Percentiles rank a stretch among this genome's conserved stretches.
phyloP scores from a whole-genome alignment of 2,888 invertebrate species.

The Meteorus colon region DNA sequence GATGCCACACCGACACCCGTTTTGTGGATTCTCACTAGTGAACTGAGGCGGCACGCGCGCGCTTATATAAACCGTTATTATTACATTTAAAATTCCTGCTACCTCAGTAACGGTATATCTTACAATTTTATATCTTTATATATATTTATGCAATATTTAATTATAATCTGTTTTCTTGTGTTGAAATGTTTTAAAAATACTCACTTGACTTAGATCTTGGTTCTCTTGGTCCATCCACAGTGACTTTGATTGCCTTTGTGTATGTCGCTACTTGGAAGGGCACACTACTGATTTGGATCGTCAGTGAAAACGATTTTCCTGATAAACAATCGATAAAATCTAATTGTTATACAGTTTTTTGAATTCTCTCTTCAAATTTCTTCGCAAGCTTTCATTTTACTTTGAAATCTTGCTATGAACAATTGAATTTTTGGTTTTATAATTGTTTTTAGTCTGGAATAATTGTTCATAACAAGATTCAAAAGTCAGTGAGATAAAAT shows the following conservation, averaged over 20 bases:
- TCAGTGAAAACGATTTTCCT: slow-evolving; percentile 95
- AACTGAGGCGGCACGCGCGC: slow-evolving; percentile 51
- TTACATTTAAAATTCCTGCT: too few species aligned
- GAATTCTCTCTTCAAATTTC: background rate
- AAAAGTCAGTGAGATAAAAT: too few species aligned
- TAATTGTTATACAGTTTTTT: slow-evolving; percentile 15
- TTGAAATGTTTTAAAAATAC: slow-evolving; percentile 70
- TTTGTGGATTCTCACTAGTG: slow-evolving; percentile 63
- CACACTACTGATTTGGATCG: slow-evolving; percentile 91
- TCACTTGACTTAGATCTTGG: slow-evolving; percentile 97
- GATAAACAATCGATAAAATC: slow-evolving; percentile 51
- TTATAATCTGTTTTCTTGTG: too few species aligned
- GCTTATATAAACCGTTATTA: slow-evolving; percentile 29
- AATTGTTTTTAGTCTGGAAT: too few species aligned
- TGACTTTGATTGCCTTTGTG: slow-evolving; percentile 98
- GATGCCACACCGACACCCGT: slow-evolving; percentile 59
- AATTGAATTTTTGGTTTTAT: too few species aligned
- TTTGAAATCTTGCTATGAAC: too few species aligned
- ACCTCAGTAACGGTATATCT: too few species aligned
- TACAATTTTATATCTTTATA: background rate
- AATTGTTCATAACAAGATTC: too few species aligned
- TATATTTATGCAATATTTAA: background rate
- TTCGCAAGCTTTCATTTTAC: too few species aligned
- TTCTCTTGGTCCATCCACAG: slow-evolving; percentile 98
- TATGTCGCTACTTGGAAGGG: slow-evolving; percentile 93